A percentile compares a stretch with the other conserved stretches of the same genome.
Conservation (phyloP, 2,113 vertebrate species). For the Xiphias gladius region DNA sequence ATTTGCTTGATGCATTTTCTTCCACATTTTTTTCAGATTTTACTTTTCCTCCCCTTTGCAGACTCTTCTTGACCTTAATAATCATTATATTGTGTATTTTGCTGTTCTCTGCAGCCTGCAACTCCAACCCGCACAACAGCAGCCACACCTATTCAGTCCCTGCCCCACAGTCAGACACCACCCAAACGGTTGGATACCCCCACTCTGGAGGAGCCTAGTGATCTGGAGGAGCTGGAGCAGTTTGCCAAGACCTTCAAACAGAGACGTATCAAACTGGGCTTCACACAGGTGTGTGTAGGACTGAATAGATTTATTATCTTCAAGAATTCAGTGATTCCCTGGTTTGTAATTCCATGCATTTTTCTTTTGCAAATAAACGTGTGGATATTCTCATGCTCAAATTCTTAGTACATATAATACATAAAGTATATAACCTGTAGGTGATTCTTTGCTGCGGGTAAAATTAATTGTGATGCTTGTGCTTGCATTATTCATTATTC, state of each 20-base stretch:
- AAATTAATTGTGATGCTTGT: neutral
- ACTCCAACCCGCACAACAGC: slow-evolving; percentile 98
- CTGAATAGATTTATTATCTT: neutral
- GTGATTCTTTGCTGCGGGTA: neutral
- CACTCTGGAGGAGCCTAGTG: slow-evolving; percentile 98
- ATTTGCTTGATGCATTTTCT: neutral
- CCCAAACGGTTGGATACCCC: slow-evolving; percentile 98
- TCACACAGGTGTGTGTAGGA: slow-evolving; percentile 92
- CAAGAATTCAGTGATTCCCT: slow-evolving; percentile 5
- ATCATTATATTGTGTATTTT: slow-evolving; percentile 1
- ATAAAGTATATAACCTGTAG: neutral
- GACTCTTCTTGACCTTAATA: neutral
- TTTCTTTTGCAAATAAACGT: neutral
- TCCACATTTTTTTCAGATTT: neutral
- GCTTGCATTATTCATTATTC: neutral
- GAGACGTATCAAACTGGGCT: slow-evolving; percentile 99
- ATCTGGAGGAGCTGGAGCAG: slow-evolving; percentile 99
- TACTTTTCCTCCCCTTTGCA: neutral
- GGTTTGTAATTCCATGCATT: neutral
- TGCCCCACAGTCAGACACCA: slow-evolving; percentile 96
- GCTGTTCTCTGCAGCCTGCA: slow-evolving; percentile 88
- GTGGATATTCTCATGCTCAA: neutral
- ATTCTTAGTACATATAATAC: slow-evolving; percentile 7
- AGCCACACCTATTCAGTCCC: slow-evolving; percentile 92
- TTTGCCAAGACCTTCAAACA: slow-evolving; percentile 99